Conservation (phyloP, 2,888 invertebrate genomes). For the Biston stratarius region DNA sequence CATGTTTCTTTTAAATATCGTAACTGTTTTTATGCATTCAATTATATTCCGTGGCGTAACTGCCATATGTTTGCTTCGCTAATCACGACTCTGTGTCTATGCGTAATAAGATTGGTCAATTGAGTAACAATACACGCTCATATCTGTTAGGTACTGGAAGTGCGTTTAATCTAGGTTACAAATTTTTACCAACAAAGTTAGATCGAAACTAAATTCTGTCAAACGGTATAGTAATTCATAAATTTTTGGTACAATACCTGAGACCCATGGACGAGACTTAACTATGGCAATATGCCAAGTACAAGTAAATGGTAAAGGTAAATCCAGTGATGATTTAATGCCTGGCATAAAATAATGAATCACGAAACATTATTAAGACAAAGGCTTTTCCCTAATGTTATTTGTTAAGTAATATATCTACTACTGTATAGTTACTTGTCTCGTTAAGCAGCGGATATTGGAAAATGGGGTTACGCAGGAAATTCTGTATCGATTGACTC, state of each 20-base stretch:
- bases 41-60: no score
- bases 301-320: constrained; percentile 14
- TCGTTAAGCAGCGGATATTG: constrained; percentile 73
- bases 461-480: constrained; percentile 81
- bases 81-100: no score
- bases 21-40: no score
- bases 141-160: no score
- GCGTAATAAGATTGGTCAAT: no score
- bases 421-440: constrained; percentile 41
- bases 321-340: constrained; percentile 36
- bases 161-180: no score
- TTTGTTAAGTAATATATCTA: constrained; percentile 32
- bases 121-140: no score
- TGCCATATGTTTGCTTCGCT: no score
- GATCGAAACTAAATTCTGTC: not conserved
- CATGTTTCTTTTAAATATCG: no score
- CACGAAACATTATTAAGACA: constrained; percentile 38
- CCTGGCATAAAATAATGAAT: constrained; percentile 30
- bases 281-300: constrained; percentile 19
- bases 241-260: not conserved
- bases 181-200: no score
- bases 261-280: not conserved
- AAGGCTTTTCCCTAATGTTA: constrained; percentile 49
- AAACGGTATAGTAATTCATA: not conserved
- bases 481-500: constrained; percentile 73